Conservation (phyloP, 2,888 invertebrate genomes). For the Zygogramma bicolorata region DNA sequence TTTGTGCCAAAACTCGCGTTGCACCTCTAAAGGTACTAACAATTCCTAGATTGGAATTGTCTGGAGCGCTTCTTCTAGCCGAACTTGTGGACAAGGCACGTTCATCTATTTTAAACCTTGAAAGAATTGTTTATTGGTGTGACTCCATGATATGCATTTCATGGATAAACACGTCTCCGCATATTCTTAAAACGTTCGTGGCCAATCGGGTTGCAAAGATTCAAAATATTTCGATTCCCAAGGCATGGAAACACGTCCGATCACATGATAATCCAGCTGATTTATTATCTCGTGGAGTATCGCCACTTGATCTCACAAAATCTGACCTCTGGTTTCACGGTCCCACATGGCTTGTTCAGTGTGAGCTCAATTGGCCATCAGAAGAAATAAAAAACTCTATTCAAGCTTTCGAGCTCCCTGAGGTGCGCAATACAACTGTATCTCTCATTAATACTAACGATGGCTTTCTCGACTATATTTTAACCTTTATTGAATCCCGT, state of each 20-base stretch:
- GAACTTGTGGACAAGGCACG: slow-evolving; percentile 24
- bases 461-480: not conserved
- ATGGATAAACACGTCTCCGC: slow-evolving; percentile 22
- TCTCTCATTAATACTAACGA: not conserved
- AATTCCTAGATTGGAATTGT: slow-evolving; percentile 33
- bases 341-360: slow-evolving; percentile 3
- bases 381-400: not conserved
- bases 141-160: slow-evolving; percentile 29
- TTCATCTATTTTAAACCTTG: not conserved
- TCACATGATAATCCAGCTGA: slow-evolving; percentile 25
- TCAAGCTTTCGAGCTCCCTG: not conserved
- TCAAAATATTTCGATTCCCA: slow-evolving; percentile 6
- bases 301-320: not conserved
- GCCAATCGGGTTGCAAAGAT: slow-evolving; percentile 23
- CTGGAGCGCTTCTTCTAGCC: slow-evolving; percentile 27
- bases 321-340: slow-evolving; percentile 19
- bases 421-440: not conserved
- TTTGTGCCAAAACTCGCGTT: slow-evolving; percentile 32
- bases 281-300: slow-evolving; percentile 15
- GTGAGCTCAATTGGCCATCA: not conserved
- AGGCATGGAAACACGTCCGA: slow-evolving; percentile 15
- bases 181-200: slow-evolving; percentile 21
- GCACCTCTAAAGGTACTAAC: slow-evolving; percentile 33
- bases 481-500: not conserved
- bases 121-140: slow-evolving; percentile 21